Evolutionary conservation across 2,113 vertebrate species (phyloP).

Genomic region (pig (Sus scrofa)): DNA sequence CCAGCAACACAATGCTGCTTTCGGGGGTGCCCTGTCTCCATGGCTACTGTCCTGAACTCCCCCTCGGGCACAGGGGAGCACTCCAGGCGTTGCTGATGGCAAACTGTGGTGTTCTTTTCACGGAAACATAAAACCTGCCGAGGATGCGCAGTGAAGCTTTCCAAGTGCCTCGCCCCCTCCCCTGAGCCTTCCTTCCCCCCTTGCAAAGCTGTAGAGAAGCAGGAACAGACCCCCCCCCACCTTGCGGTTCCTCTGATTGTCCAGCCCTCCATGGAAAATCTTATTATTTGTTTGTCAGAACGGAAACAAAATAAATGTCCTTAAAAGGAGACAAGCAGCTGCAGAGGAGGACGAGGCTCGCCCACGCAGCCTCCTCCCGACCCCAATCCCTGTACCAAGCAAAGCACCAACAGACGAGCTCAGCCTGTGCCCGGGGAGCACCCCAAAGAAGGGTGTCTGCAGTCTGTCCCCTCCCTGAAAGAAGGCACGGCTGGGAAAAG

Average conservation of each 20-base stretch:
- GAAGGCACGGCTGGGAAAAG: neutral
- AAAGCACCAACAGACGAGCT: neutral
- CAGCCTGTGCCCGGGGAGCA: neutral
- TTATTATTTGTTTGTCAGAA: conserved; percentile 51
- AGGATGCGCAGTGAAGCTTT: neutral
- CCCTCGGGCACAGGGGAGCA: neutral
- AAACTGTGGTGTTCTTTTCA: neutral
- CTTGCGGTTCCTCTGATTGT: neutral
- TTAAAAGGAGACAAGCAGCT: conserved; percentile 70
- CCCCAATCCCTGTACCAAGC: neutral
- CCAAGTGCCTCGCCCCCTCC: neutral
- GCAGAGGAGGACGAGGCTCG: neutral
- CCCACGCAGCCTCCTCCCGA: neutral
- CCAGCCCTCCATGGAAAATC: conserved; percentile 38
- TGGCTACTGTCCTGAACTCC: neutral
- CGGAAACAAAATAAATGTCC: conserved; percentile 69
- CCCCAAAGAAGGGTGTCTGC: neutral
- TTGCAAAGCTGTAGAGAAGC: neutral
- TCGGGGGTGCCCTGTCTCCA: neutral
- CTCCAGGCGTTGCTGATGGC: no score
- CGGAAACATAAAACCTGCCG: neutral
- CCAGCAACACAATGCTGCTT: neutral
- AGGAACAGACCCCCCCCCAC: neutral
- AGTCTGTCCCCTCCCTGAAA: neutral
- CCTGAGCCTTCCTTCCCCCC: neutral